phyloP scores from a whole-genome alignment of 2,888 invertebrate genomes.

The Aphidius colemani region DNA sequence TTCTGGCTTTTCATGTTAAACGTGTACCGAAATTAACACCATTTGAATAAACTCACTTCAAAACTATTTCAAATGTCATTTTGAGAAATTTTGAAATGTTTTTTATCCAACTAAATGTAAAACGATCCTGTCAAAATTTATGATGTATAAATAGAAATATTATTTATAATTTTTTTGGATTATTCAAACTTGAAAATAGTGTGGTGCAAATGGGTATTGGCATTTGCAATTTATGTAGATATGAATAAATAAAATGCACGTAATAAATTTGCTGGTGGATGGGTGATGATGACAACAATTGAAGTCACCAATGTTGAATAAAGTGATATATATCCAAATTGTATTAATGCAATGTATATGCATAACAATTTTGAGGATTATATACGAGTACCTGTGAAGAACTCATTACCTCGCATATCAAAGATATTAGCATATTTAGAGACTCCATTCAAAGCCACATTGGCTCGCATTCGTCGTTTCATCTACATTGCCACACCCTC shows the following conservation, averaged over 20 bases:
- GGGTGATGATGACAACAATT: not conserved
- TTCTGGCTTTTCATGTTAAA: constrained; percentile 13
- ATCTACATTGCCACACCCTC: constrained; percentile 36
- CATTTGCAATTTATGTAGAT: too few species aligned
- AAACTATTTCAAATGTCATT: constrained; percentile 6
- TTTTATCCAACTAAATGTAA: too few species aligned
- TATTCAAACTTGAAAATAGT: too few species aligned
- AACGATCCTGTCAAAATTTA: too few species aligned
- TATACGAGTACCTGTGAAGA: constrained; percentile 46
- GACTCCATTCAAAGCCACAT: constrained; percentile 36
- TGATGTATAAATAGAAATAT: too few species aligned
- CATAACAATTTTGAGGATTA: constrained; percentile 51
- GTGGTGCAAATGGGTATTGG: too few species aligned
- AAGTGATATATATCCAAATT: constrained; percentile 45
- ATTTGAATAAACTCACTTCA: not conserved
- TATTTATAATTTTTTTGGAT: too few species aligned
- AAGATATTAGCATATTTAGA: constrained; percentile 59
- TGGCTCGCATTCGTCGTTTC: constrained; percentile 35
- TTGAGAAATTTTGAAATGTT: not conserved
- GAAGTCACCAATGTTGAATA: constrained; percentile 27
- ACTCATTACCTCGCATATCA: constrained; percentile 54
- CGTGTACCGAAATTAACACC: constrained; percentile 31
- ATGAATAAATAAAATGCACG: too few species aligned
- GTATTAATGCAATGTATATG: constrained; percentile 54
- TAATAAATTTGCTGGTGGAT: too few species aligned